Conservation (phyloP, 2,888 invertebrate genomes). For the Tinea semifulvella region DNA sequence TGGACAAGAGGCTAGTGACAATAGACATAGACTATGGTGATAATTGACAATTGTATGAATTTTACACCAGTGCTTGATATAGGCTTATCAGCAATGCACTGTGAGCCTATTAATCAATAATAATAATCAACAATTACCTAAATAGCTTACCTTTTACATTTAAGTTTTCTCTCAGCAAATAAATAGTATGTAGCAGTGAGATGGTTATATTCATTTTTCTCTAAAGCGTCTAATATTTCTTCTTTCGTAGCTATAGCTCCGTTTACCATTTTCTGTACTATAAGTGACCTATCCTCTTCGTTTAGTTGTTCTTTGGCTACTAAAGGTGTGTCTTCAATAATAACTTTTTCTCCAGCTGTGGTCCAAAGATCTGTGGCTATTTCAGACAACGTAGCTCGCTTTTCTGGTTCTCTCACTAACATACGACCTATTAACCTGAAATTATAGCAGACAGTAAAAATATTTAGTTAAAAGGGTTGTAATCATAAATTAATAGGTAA, state of each 20-base stretch:
- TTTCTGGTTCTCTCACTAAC: conserved; percentile 93
- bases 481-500: no score
- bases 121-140: no score
- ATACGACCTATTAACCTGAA: conserved; percentile 87
- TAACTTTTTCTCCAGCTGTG: conserved; percentile 59
- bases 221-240: conserved; percentile 91
- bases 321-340: conserved; percentile 76
- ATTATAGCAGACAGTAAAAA: neutral
- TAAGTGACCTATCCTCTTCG: conserved; percentile 89
- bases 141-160: conserved; percentile 76
- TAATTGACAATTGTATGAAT: neutral
- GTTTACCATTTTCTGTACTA: conserved; percentile 95
- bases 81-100: no score
- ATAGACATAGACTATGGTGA: no score
- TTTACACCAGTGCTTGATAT: no score
- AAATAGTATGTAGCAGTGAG: conserved; percentile 98
- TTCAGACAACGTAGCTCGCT: conserved; percentile 86
- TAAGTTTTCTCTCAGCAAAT: conserved; percentile 90
- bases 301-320: conserved; percentile 90
- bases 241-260: conserved; percentile 95
- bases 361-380: conserved; percentile 91
- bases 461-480: neutral
- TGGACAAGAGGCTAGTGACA: no score
- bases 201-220: conserved; percentile 97
- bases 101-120: no score